These are phyloP conservation scores for Pseudochaenichthys georgianus DNA, from an alignment of 2,797 vertebrate species.

Conservation along the genomic window DNA sequence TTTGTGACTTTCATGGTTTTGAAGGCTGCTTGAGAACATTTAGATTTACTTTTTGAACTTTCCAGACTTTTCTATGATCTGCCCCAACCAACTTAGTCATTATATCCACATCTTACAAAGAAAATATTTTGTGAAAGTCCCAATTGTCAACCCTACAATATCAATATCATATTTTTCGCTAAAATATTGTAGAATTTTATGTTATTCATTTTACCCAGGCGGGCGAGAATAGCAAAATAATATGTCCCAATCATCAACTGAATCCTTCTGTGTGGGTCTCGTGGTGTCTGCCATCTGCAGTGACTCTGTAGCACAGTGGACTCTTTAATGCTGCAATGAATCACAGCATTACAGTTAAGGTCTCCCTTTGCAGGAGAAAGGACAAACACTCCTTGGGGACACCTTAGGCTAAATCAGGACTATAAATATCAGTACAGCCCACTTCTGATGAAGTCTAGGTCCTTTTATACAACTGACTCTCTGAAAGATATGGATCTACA, in stretches of 20 bases:
- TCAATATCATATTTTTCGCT: too few species aligned
- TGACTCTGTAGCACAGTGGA: conserved; percentile 38
- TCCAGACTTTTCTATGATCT: too few species aligned
- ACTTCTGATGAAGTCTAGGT: conserved; percentile 40
- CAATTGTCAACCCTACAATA: too few species aligned
- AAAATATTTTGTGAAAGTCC: too few species aligned
- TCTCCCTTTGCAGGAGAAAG: conserved; percentile 64
- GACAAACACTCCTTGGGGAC: conserved; percentile 76
- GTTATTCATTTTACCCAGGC: too few species aligned
- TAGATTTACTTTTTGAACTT: too few species aligned
- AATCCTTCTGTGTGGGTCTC: conserved; percentile 27
- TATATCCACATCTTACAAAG: too few species aligned
- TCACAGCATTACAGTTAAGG: conserved; percentile 74
- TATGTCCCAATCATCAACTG: conserved; percentile 6
- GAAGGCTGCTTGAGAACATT: too few species aligned
- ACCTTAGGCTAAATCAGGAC: conserved; percentile 69
- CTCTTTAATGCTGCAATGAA: conserved; percentile 64
- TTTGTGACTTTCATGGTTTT: too few species aligned
- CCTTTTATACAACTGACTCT: conserved; percentile 21
- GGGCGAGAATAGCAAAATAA: too few species aligned
- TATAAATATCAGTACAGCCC: conserved; percentile 72
- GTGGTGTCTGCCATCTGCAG: conserved; percentile 34
- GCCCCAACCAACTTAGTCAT: too few species aligned
- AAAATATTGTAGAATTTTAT: too few species aligned
- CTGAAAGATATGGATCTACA: conserved; percentile 13